Conservation (phyloP, 2,113 vertebrate species). For the Glaucidium brasilianum region DNA sequence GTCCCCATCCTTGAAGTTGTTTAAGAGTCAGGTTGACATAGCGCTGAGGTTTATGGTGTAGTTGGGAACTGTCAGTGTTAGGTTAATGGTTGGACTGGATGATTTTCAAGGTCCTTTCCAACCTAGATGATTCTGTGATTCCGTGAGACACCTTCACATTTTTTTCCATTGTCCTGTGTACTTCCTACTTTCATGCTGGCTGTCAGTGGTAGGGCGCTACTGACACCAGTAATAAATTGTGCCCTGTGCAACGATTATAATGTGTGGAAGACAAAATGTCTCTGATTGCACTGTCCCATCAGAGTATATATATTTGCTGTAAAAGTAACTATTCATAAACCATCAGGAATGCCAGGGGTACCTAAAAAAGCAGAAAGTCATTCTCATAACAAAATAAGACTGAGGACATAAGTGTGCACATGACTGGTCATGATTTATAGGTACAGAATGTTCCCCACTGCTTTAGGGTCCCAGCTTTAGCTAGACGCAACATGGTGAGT, state of each 20-base stretch:
- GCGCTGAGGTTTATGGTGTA: too few species aligned
- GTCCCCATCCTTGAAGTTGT: too few species aligned
- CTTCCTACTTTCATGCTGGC: background rate
- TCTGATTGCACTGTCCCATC: background rate
- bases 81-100: too few species aligned
- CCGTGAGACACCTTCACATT: background rate
- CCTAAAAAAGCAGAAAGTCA: background rate
- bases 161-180: background rate
- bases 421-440: background rate
- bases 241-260: background rate
- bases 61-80: too few species aligned
- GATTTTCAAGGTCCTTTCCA: too few species aligned
- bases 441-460: background rate
- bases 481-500: background rate
- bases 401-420: background rate
- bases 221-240: background rate
- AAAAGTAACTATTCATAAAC: background rate
- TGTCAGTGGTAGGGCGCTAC: fast-evolving
- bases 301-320: background rate
- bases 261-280: background rate
- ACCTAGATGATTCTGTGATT: too few species aligned
- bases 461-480: background rate
- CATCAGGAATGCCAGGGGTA: background rate
- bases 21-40: too few species aligned
- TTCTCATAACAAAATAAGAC: background rate